These are phyloP conservation scores for Idaea biselata DNA, from an alignment of 2,888 invertebrate genomes.

Conservation along the genomic window DNA sequence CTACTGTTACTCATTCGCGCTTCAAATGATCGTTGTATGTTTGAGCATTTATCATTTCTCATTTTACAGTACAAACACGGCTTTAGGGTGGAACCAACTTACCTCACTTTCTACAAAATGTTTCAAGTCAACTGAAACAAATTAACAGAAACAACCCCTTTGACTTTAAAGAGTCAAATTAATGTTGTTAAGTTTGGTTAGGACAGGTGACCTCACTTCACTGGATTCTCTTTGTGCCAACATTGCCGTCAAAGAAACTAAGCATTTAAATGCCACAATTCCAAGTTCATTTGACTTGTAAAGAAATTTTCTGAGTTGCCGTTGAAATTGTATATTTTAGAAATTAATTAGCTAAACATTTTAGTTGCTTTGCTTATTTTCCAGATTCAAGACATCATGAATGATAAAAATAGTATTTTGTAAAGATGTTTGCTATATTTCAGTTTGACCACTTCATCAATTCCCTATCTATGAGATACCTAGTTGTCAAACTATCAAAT, in stretches of 20 bases:
- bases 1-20: no score
- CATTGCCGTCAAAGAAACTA: not conserved
- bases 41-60: no score
- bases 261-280: not conserved
- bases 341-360: not conserved
- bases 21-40: no score
- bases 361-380: not conserved
- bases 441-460: no score
- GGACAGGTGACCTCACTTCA: constrained; percentile 2
- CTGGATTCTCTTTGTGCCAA: not conserved
- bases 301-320: not conserved
- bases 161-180: constrained; percentile 6
- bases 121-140: constrained; percentile 2
- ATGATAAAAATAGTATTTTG: no score
- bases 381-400: not conserved
- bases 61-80: no score
- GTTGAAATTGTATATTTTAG: not conserved
- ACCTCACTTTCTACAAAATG: not conserved
- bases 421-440: no score
- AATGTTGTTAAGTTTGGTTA: constrained; percentile 6
- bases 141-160: constrained; percentile 3
- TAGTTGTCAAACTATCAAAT: no score
- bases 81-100: not conserved
- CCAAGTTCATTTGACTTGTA: not conserved
- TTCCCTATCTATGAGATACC: no score